phyloP scores from a whole-genome alignment of 2,888 invertebrate genomes.

The Cistogaster globosa region DNA sequence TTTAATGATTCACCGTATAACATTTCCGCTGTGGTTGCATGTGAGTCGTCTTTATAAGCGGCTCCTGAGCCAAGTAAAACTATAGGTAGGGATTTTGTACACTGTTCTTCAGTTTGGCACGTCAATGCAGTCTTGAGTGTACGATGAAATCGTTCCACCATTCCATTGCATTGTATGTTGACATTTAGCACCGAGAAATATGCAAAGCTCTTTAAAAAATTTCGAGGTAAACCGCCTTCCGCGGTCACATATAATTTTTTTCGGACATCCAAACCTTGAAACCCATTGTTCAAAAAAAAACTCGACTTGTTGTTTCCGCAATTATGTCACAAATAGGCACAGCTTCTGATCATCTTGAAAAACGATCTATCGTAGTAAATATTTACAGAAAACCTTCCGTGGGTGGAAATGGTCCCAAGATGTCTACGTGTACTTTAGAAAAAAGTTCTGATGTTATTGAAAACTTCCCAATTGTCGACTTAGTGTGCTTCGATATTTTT shows the following conservation, averaged over 20 bases:
- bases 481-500: not conserved
- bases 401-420: not conserved
- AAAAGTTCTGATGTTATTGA: not conserved
- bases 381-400: not conserved
- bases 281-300: slow-evolving; percentile 7
- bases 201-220: not conserved
- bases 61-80: not conserved
- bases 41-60: not conserved
- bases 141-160: not conserved
- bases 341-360: not conserved
- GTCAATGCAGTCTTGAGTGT: not conserved
- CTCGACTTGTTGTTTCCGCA: slow-evolving; percentile 18
- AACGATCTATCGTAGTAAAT: not conserved
- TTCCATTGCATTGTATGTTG: not conserved
- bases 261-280: no score
- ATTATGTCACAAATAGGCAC: slow-evolving; percentile 24
- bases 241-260: not conserved
- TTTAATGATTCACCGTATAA: no score
- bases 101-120: not conserved
- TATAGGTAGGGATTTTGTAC: not conserved
- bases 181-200: not conserved
- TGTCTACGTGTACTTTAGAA: not conserved
- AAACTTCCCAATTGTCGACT: not conserved
- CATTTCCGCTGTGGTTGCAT: no score
- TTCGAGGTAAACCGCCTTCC: not conserved